Evolutionary conservation across 2,113 vertebrate species (phyloP), one percentile per base, ranked within the genome.

Genomic region (Struthidea cinerea): DNA sequence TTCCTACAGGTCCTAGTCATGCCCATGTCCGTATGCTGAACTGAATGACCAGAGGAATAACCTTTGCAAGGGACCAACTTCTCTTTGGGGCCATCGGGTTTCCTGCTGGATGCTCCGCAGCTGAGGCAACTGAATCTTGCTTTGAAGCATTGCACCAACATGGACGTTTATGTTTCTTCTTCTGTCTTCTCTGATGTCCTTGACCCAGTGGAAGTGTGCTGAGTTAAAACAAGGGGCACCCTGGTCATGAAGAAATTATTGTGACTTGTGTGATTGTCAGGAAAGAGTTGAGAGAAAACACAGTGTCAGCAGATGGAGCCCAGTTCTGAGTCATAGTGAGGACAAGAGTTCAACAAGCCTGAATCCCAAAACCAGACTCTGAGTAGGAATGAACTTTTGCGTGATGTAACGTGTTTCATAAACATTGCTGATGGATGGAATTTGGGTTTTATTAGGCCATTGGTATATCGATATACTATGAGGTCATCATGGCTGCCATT

Each of bases 221-320:
- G n/a, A 32, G 28, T 24, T 83, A 59, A 63, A 85, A 52, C 22
- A 61, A 2, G 21, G 24, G 14, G 13, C 56, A 61, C 47, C 17
- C 41, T 3, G 1, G 5, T 16, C 44, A 56, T 37, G 83, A 60
- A 33, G 42, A 73, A 82, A 47, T 42, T 50, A 16, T 0, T 0
- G 1, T 0, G 2, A 46, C 35, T 10, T 61, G 27, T 0, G 0
- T 0, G 0, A 39, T 35, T 23, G 30, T 27, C 0, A 0, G 30
- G 50, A 84, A 47, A 50, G 17, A 21, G 33, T 21, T n/a, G 63
- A 63, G 32, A 80, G 21, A 59, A 89, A 87, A 47, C 3, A 5
- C 6, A 6, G 20, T 23, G 27, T 49, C 67, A 68, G 23, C 65
- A 46, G 64, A 32, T 13, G 11, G 78, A 88, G 17, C 17, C 44